Conservation (phyloP, 2,113 vertebrate species). For the Hydropotes inermis region DNA sequence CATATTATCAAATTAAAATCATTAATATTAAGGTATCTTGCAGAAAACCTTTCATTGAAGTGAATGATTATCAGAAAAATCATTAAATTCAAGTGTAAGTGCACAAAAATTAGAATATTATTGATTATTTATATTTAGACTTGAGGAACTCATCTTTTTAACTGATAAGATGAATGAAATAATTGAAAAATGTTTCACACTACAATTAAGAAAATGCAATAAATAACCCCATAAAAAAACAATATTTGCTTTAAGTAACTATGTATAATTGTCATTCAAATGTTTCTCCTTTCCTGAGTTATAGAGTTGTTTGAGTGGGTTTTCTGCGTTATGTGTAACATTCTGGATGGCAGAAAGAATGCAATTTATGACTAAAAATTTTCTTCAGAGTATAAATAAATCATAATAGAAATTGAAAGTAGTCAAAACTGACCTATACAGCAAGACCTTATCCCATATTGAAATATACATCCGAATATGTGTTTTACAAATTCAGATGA, state of each 20-base stretch:
- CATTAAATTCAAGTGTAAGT: neutral
- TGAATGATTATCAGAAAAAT: neutral
- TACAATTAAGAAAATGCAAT: neutral
- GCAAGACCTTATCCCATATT: neutral
- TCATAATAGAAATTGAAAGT: neutral
- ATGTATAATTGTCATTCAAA: neutral
- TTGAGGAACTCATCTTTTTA: neutral
- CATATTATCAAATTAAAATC: neutral
- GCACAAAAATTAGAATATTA: neutral
- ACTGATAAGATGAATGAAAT: neutral
- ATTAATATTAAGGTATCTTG: neutral
- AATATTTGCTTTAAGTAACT: slow-evolving; percentile 1
- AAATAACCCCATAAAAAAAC: neutral
- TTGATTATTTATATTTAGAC: neutral
- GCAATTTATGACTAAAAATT: neutral
- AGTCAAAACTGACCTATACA: neutral
- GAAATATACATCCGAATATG: neutral
- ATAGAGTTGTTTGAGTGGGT: neutral
- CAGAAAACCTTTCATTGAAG: neutral
- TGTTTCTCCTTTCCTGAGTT: slow-evolving; percentile 32
- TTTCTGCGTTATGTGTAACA: neutral
- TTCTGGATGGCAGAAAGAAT: neutral
- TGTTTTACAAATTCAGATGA: neutral
- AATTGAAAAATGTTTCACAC: neutral
- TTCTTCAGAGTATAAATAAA: neutral